A percentile compares a stretch with the other conserved stretches of the same genome.
Conservation (phyloP, 1,140 invertebrate genomes). For the Stratiolaelaps scimitus region DNA sequence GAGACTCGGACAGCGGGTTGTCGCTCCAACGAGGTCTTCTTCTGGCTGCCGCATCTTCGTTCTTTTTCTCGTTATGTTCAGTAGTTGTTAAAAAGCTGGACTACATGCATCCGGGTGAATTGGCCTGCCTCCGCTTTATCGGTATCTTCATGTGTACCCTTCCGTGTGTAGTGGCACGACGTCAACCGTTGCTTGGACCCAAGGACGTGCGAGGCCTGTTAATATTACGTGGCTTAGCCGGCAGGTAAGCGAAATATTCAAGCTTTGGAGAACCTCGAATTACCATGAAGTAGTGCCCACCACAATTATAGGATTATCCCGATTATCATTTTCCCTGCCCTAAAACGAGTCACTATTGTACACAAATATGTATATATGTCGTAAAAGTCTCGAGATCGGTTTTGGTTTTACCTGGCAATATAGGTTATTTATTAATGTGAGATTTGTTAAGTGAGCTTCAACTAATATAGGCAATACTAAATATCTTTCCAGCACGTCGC, state of each 20-base stretch:
- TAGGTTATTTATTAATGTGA: no score
- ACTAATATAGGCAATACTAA: no score
- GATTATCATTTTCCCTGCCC: no score
- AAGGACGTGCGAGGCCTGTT: conserved; percentile 50
- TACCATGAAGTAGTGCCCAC: no score
- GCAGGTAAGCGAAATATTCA: conserved; percentile 44
- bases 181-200: conserved; percentile 58
- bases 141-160: conserved; percentile 68
- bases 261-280: no score
- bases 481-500: conserved; percentile 45
- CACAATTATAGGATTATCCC: no score
- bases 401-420: no score
- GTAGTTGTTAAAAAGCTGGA: conserved; percentile 68
- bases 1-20: neutral
- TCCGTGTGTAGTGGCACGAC: conserved; percentile 62
- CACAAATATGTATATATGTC: no score
- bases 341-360: no score
- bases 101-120: conserved; percentile 67
- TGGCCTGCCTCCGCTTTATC: conserved; percentile 65
- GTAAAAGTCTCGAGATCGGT: no score
- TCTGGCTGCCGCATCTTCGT: conserved; percentile 48
- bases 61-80: conserved; percentile 75
- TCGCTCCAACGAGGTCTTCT: conserved; percentile 31
- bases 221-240: conserved; percentile 60
- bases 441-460: no score